A percentile compares a stretch with the other conserved stretches of the same genome.
Evolutionary conservation across 2,888 invertebrate genomes (phyloP).

Genomic region (Cryptosula pallasiana): DNA sequence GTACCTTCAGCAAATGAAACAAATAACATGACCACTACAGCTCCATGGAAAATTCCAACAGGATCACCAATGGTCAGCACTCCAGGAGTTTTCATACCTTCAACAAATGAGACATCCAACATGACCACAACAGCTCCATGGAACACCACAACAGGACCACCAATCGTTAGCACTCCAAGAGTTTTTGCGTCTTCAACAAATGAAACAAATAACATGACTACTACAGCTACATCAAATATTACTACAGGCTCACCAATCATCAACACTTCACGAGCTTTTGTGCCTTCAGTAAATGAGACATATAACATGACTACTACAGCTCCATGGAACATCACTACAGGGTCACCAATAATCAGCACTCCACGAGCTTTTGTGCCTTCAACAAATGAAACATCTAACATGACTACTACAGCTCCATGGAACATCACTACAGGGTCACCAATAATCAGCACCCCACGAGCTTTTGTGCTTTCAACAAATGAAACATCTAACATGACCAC

Average conservation of each 20-base stretch:
- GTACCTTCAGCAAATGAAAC: background rate
- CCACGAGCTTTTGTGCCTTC: too few relatives aligned
- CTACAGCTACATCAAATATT: background rate
- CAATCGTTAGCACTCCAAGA: too few relatives aligned
- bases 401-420: background rate
- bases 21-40: background rate
- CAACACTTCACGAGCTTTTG: too few relatives aligned
- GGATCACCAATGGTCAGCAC: too few relatives aligned
- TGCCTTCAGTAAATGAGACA: too few relatives aligned
- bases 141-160: too few relatives aligned
- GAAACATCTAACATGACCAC: background rate
- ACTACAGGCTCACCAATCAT: background rate
- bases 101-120: too few relatives aligned
- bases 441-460: background rate
- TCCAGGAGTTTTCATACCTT: too few relatives aligned
- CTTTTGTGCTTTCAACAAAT: background rate
- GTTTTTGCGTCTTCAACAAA: too few relatives aligned
- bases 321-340: background rate
- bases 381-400: background rate
- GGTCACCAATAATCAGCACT: too few relatives aligned
- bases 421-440: background rate
- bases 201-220: background rate
- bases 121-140: too few relatives aligned
- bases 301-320: background rate
- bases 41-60: too few relatives aligned